Conservation (phyloP, 1,140 invertebrate species). For the Homarus americanus region DNA sequence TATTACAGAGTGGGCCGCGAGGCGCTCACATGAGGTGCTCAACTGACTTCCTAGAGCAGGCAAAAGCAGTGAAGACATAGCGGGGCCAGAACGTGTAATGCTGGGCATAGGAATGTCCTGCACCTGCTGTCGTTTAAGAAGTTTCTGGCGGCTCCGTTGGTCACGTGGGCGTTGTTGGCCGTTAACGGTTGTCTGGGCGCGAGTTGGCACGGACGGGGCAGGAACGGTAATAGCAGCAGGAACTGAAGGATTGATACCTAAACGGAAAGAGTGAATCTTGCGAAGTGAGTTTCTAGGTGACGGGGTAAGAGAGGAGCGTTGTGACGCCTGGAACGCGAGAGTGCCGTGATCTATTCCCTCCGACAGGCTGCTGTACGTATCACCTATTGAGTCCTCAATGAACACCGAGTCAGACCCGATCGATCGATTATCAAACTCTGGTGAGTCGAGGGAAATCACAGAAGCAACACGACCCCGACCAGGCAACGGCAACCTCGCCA, state of each 20-base stretch:
- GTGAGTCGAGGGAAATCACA: conserved; percentile 49
- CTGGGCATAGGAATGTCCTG: conserved; percentile 36
- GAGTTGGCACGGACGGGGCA: conserved; percentile 22
- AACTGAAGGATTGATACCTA: conserved; percentile 58
- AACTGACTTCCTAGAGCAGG: conserved; percentile 46
- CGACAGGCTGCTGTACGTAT: conserved; percentile 63
- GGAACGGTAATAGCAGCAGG: not conserved
- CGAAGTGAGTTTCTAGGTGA: conserved; percentile 39
- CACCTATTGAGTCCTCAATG: conserved; percentile 64
- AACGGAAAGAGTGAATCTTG: conserved; percentile 69
- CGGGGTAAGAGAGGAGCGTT: conserved; percentile 11
- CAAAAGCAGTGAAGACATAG: conserved; percentile 27
- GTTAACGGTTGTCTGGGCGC: conserved; percentile 2
- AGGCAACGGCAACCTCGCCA: conserved; percentile 53
- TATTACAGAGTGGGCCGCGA: conserved; percentile 54
- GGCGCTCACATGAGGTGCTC: conserved; percentile 65
- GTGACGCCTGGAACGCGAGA: conserved; percentile 33
- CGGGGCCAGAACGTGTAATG: not conserved
- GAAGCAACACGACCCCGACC: conserved; percentile 34
- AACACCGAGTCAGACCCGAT: conserved; percentile 75
- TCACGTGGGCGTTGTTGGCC: conserved; percentile 15
- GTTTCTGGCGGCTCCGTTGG: conserved; percentile 50
- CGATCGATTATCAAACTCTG: conserved; percentile 69
- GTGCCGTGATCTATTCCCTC: conserved; percentile 58
- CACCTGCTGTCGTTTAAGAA: conserved; percentile 41